These are phyloP conservation scores for Aegotheles bennettii DNA, from an alignment of 2,113 vertebrate genomes.

Conservation along the genomic window DNA sequence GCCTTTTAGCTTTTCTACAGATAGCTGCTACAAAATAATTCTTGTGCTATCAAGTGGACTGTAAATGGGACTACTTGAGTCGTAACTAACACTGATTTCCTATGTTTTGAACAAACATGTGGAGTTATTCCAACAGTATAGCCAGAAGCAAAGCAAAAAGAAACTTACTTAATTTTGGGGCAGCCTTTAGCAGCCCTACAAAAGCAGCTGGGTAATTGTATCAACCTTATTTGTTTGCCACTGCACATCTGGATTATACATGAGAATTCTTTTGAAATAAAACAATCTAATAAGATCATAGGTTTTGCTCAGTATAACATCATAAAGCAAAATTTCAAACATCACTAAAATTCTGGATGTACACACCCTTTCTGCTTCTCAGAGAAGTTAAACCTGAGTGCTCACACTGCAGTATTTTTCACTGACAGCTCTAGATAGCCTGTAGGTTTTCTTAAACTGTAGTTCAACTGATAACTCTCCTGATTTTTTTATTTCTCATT, in stretches of 20 bases:
- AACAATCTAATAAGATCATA: neutral
- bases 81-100: neutral
- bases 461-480: neutral
- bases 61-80: neutral
- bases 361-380: neutral
- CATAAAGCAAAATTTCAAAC: neutral
- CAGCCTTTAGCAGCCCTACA: neutral
- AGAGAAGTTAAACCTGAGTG: neutral
- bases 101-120: neutral
- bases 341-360: neutral
- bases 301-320: neutral
- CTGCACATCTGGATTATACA: neutral
- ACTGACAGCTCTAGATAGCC: neutral
- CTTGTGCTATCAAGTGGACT: neutral
- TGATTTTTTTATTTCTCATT: conserved; percentile 4
- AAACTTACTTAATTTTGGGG: neutral
- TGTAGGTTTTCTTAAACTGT: neutral
- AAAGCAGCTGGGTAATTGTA: neutral
- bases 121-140: neutral
- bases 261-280: neutral
- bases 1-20: neutral
- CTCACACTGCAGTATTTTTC: neutral
- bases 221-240: neutral
- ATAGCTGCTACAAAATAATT: neutral
- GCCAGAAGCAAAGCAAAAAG: neutral